A percentile compares a stretch with the other conserved stretches of the same genome.
These are phyloP conservation scores for Pseudolaguvia tuberculata DNA, from an alignment of 2,113 vertebrate species.

Conservation along the genomic window DNA sequence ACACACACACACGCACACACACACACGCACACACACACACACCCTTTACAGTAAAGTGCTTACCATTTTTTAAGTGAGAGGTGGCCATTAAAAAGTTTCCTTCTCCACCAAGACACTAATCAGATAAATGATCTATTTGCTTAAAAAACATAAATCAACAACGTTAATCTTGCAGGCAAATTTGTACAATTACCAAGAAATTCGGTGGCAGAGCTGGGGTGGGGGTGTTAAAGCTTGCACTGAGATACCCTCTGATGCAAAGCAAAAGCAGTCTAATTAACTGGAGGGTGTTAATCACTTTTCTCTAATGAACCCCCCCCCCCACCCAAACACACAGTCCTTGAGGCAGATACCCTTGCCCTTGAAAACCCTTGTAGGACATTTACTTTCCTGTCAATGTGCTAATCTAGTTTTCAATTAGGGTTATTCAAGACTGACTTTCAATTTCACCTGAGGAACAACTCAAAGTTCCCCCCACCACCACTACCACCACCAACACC, in stretches of 20 bases:
- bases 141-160: slow-evolving; percentile 87
- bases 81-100: slow-evolving; percentile 74
- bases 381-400: slow-evolving; percentile 30
- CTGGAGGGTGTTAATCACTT: slow-evolving; percentile 61
- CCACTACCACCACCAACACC: no score
- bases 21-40: background rate
- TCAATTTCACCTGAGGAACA: slow-evolving; percentile 11
- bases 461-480: background rate
- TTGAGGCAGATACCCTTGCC: slow-evolving; percentile 56
- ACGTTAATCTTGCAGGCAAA: slow-evolving; percentile 73
- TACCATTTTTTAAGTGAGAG: slow-evolving; percentile 73
- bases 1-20: background rate
- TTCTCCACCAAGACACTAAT: slow-evolving; percentile 81
- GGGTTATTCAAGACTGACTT: slow-evolving; percentile 8
- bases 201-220: slow-evolving; percentile 13
- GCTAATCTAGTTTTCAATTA: slow-evolving; percentile 28
- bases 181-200: slow-evolving; percentile 66
- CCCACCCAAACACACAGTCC: slow-evolving; percentile 44
- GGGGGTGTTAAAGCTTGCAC: slow-evolving; percentile 14
- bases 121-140: slow-evolving; percentile 92
- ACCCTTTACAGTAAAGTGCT: slow-evolving; percentile 54
- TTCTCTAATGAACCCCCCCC: slow-evolving; percentile 55
- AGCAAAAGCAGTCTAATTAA: slow-evolving; percentile 63
- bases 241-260: slow-evolving; percentile 52
- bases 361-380: slow-evolving; percentile 40